phyloP scores from a whole-genome alignment of 2,797 vertebrate species.

The Paguma larvata region DNA sequence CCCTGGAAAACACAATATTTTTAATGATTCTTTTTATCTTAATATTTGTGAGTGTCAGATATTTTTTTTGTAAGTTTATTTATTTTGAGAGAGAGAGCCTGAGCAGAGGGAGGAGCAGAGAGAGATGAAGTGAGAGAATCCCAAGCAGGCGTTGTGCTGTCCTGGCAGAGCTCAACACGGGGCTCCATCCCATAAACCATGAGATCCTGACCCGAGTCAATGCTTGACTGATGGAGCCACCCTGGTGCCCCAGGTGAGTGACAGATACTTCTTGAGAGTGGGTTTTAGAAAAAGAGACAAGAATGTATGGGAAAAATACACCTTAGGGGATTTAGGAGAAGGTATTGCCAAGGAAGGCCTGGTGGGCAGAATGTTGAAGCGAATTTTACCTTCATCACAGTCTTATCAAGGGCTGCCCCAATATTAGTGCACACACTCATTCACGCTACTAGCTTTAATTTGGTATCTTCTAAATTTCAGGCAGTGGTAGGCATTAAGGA shows the following conservation, averaged over 20 bases:
- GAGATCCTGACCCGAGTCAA: no score
- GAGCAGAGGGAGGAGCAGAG: no score
- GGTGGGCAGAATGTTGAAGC: background rate
- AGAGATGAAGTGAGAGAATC: no score
- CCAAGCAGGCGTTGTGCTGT: no score
- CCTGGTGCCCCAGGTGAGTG: no score
- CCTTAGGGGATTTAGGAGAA: background rate
- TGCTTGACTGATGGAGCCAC: no score
- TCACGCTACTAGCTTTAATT: background rate
- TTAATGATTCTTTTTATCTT: background rate
- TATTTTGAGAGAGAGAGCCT: no score
- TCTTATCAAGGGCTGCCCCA: background rate
- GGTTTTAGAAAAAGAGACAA: constrained; percentile 20
- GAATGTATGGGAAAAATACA: background rate
- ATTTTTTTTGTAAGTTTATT: background rate
- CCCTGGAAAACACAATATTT: background rate
- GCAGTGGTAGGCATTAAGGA: background rate
- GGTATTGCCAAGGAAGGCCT: background rate
- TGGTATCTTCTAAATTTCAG: background rate
- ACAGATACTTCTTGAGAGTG: background rate
- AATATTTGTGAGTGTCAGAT: constrained; percentile 12
- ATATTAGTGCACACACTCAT: background rate
- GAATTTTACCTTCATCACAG: background rate
- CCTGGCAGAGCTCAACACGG: no score
- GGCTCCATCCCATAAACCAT: no score